Conservation (phyloP, 2,113 vertebrate genomes). For the Anoplopoma fimbria region DNA sequence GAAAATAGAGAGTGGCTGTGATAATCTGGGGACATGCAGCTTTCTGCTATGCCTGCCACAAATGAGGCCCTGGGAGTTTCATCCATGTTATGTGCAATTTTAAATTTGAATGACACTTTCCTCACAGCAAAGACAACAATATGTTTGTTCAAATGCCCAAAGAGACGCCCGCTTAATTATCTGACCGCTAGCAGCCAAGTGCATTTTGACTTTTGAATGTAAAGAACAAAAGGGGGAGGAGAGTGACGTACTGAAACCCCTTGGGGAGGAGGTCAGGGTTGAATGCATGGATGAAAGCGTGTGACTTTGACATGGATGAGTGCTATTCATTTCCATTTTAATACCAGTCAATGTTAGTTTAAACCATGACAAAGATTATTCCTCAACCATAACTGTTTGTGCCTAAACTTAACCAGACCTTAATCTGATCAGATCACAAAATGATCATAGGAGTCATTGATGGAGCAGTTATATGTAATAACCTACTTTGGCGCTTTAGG, state of each 20-base stretch:
- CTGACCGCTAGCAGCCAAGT: not conserved
- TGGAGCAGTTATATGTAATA: too few species aligned
- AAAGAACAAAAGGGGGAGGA: not conserved
- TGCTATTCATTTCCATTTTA: conserved; percentile 5
- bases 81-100: not conserved
- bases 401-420: not conserved
- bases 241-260: not conserved
- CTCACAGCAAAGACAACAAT: too few species aligned
- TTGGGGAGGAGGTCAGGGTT: not conserved
- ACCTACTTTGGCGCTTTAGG: too few species aligned
- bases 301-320: not conserved
- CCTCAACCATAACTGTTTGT: not conserved
- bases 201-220: not conserved
- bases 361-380: not conserved
- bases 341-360: not conserved
- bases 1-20: not conserved
- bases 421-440: too few species aligned
- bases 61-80: not conserved
- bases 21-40: not conserved
- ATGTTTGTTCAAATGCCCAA: not conserved
- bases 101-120: not conserved
- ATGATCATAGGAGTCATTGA: too few species aligned
- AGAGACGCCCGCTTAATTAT: not conserved
- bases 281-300: not conserved
- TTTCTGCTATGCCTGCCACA: not conserved